Evolutionary conservation across 2,888 invertebrate genomes (phyloP).

Genomic region (Agonopterix heracliana): DNA sequence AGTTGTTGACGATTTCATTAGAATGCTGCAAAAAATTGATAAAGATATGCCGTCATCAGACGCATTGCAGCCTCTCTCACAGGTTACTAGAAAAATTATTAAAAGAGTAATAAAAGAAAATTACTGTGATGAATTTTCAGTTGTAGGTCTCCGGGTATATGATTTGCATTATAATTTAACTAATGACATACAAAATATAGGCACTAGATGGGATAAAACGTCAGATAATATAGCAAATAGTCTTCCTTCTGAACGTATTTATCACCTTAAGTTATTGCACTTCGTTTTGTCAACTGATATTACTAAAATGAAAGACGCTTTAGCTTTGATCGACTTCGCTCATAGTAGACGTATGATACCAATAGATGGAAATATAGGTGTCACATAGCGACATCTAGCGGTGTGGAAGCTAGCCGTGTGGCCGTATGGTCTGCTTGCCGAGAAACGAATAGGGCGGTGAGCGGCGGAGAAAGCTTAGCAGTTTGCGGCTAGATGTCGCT

Average conservation of each 20-base stretch:
- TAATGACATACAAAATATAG: slow-evolving; percentile 34
- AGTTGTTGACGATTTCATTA: no score
- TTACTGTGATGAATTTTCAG: slow-evolving; percentile 25
- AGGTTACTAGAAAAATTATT: slow-evolving; percentile 29
- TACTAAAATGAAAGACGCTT: slow-evolving; percentile 35
- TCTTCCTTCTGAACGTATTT: slow-evolving; percentile 26
- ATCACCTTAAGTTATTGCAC: slow-evolving; percentile 44
- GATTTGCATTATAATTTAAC: slow-evolving; percentile 34
- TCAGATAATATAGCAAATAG: slow-evolving; percentile 22
- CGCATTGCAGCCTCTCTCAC: slow-evolving; percentile 31
- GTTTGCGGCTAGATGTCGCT: no score
- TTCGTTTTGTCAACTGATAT: slow-evolving; percentile 36
- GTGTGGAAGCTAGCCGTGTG: no score
- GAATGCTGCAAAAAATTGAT: slow-evolving; percentile 34
- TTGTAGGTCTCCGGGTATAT: slow-evolving; percentile 19
- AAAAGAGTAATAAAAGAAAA: slow-evolving; percentile 34
- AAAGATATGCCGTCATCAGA: slow-evolving; percentile 25
- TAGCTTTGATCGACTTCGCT: slow-evolving; percentile 32
- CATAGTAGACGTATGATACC: slow-evolving; percentile 34
- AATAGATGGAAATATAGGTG: slow-evolving; percentile 21
- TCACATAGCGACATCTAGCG: neutral
- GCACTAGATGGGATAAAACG: slow-evolving; percentile 33
- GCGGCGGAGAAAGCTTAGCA: no score
- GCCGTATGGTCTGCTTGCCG: no score
- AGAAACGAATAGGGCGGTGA: no score